These are phyloP conservation scores for Oreohelix idahoensis DNA, from an alignment of 1,140 invertebrate genomes.

Conservation along the genomic window DNA sequence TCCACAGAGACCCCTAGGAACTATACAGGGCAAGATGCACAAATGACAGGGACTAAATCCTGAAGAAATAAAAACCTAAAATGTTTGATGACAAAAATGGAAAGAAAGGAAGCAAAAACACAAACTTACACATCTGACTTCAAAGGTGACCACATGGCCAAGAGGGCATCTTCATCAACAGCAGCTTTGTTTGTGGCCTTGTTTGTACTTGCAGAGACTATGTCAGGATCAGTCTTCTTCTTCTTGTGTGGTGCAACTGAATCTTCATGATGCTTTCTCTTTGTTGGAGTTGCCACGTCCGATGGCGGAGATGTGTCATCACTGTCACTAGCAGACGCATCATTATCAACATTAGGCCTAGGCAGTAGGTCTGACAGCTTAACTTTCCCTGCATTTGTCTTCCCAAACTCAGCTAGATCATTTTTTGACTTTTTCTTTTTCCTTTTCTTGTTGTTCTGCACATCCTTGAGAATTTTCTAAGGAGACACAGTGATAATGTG, in stretches of 20 bases:
- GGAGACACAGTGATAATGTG: too few relatives aligned
- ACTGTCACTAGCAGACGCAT: background rate
- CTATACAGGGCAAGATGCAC: too few relatives aligned
- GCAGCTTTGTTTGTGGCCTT: background rate
- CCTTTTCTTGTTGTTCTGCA: background rate
- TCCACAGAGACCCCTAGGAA: too few relatives aligned
- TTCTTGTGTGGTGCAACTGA: background rate
- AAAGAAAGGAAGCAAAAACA: too few relatives aligned
- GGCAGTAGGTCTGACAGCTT: background rate
- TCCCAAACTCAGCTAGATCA: background rate
- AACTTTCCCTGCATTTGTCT: background rate
- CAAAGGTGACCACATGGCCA: background rate
- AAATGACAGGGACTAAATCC: too few relatives aligned
- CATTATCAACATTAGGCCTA: background rate
- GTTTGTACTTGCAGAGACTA: background rate
- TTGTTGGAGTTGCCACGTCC: background rate
- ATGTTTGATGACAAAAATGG: too few relatives aligned
- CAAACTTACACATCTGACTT: background rate
- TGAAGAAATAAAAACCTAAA: too few relatives aligned
- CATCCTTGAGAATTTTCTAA: background rate
- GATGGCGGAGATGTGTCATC: background rate
- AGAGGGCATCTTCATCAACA: background rate
- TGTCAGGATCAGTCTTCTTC: background rate
- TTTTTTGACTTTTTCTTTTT: background rate
- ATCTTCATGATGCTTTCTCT: background rate